Evolutionary conservation across 1,140 invertebrate genomes (phyloP).

Genomic region (Saccostrea glomerata): DNA sequence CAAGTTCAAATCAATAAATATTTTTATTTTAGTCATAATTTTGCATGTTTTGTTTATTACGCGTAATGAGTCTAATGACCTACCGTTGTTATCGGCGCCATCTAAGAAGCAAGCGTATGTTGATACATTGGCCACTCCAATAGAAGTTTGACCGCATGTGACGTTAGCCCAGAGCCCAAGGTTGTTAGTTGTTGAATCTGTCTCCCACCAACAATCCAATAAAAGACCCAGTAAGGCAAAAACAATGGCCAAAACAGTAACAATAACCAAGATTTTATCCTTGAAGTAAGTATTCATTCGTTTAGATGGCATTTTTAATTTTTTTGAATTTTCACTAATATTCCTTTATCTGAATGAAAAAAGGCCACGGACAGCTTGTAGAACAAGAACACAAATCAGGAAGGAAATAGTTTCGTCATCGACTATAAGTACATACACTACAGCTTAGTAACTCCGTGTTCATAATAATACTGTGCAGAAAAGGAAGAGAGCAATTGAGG

Average conservation of each 20-base stretch:
- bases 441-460: neutral
- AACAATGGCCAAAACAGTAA: neutral
- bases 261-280: neutral
- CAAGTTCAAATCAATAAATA: too few relatives aligned
- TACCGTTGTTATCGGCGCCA: neutral
- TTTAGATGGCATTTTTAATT: conserved; percentile 11
- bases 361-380: neutral
- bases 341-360: neutral
- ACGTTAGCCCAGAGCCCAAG: neutral
- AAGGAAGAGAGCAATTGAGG: neutral
- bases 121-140: neutral
- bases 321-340: neutral
- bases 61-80: neutral
- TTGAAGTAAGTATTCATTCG: conserved; percentile 24
- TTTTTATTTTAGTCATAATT: too few relatives aligned
- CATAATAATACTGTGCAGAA: neutral
- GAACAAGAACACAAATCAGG: neutral
- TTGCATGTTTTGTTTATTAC: too few relatives aligned
- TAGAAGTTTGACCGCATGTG: neutral
- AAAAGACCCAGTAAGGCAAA: neutral
- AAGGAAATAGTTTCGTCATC: neutral
- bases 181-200: neutral
- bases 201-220: conserved; percentile 8
- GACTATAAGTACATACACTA: neutral
- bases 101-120: neutral